Evolutionary conservation across 2,797 vertebrate species (phyloP).

Genomic region (Gallirallus australis): DNA sequence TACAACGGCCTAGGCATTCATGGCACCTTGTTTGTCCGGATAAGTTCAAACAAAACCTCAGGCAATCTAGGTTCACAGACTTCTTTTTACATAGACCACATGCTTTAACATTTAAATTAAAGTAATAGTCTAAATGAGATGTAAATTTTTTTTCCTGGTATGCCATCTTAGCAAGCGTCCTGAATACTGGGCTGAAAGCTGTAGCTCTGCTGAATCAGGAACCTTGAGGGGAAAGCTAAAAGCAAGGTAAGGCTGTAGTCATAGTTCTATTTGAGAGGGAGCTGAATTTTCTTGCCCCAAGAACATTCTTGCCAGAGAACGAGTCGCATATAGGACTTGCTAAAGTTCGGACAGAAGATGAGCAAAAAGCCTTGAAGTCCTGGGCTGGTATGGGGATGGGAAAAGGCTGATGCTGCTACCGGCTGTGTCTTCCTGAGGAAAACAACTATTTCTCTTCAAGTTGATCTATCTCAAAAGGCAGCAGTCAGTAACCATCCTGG

Average conservation of each 20-base stretch:
- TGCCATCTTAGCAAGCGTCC: background rate
- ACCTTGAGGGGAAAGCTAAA: background rate
- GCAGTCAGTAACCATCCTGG: no score
- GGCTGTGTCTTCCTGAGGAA: accelerated
- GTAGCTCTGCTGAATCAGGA: background rate
- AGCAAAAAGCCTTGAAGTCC: background rate
- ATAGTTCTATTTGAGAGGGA: background rate
- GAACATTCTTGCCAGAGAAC: background rate
- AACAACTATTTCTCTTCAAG: accelerated
- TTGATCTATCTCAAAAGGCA: background rate
- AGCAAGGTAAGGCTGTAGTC: background rate
- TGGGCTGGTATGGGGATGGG: background rate
- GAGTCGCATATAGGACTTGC: accelerated
- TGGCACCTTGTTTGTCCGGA: background rate
- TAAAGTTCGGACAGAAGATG: background rate
- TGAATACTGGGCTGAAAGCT: background rate
- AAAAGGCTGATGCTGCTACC: background rate
- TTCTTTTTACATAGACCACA: background rate
- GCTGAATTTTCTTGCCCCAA: background rate
- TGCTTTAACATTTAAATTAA: background rate
- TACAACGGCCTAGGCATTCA: accelerated
- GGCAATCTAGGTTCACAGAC: background rate
- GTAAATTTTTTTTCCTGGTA: background rate
- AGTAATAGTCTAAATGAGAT: background rate
- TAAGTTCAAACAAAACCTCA: background rate